Conservation (phyloP, 2,113 vertebrate species). For the Choloepus hoffmanni region DNA sequence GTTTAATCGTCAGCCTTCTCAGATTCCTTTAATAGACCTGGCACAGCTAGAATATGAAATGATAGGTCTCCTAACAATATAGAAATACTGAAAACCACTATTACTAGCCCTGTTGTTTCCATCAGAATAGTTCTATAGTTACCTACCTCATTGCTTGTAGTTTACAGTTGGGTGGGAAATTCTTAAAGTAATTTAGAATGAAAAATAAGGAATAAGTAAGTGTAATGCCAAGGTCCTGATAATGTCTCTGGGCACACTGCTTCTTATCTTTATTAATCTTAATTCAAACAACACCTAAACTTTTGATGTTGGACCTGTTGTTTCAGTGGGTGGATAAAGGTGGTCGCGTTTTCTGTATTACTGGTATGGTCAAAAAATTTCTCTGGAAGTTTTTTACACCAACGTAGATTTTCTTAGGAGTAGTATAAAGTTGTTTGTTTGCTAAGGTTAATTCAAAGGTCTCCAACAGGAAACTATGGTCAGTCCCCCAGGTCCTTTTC, state of each 20-base stretch:
- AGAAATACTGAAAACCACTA: background rate
- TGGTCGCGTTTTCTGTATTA: background rate
- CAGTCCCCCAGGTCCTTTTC: background rate
- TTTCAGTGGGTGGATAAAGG: background rate
- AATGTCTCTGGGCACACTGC: background rate
- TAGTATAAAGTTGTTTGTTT: background rate
- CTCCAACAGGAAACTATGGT: background rate
- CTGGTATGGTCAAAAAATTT: background rate
- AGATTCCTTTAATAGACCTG: background rate
- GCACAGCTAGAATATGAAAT: background rate
- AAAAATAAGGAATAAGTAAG: background rate
- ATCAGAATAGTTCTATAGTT: background rate
- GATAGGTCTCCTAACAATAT: background rate
- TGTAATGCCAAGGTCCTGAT: background rate
- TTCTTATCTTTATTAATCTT: constrained; percentile 15
- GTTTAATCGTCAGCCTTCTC: background rate
- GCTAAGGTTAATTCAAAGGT: background rate
- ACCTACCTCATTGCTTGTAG: background rate
- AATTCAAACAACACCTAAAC: background rate
- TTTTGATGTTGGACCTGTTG: background rate
- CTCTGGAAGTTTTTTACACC: background rate
- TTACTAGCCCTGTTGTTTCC: background rate
- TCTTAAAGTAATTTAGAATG: background rate
- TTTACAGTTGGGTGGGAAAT: background rate
- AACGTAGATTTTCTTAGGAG: background rate